These are phyloP conservation scores for Sericinus montela DNA, from an alignment of 2,888 invertebrate genomes.

Conservation along the genomic window DNA sequence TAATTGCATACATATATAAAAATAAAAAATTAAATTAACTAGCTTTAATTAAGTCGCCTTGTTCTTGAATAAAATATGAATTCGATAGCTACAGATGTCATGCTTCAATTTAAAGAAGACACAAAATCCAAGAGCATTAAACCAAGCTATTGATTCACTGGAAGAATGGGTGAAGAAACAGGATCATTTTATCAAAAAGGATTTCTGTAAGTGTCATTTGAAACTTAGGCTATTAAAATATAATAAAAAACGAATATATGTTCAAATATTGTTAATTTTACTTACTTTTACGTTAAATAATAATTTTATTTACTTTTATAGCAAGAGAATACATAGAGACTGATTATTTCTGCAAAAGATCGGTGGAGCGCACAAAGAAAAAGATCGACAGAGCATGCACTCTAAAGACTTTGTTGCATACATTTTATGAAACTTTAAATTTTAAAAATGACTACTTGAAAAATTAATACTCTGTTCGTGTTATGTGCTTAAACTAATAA, in stretches of 20 bases:
- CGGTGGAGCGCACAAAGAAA: slow-evolving; percentile 37
- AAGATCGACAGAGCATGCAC: slow-evolving; percentile 42
- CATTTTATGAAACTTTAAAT: slow-evolving; percentile 24
- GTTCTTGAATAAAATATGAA: slow-evolving; percentile 29
- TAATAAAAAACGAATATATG: too few species aligned
- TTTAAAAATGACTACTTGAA: slow-evolving; percentile 12
- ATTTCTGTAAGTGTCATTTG: slow-evolving; percentile 34
- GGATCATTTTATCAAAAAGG: slow-evolving; percentile 35
- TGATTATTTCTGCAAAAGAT: slow-evolving; percentile 38
- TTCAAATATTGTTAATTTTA: too few species aligned
- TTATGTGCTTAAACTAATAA: too few species aligned
- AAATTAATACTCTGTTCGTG: slow-evolving; percentile 8
- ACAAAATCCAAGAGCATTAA: slow-evolving; percentile 30
- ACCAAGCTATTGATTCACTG: slow-evolving; percentile 36
- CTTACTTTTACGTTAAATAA: too few species aligned
- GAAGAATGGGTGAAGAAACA: slow-evolving; percentile 44
- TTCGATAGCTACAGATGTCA: slow-evolving; percentile 15
- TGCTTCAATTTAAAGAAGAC: slow-evolving; percentile 29
- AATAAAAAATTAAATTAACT: too few species aligned
- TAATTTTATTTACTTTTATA: too few species aligned
- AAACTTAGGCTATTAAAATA: neutral
- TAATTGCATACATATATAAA: too few species aligned
- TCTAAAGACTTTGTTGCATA: slow-evolving; percentile 31
- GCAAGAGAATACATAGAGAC: slow-evolving; percentile 36
- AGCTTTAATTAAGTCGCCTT: too few species aligned